These are phyloP conservation scores for Cossypha polioptera DNA, from an alignment of 2,797 vertebrate species.

Conservation along the genomic window DNA sequence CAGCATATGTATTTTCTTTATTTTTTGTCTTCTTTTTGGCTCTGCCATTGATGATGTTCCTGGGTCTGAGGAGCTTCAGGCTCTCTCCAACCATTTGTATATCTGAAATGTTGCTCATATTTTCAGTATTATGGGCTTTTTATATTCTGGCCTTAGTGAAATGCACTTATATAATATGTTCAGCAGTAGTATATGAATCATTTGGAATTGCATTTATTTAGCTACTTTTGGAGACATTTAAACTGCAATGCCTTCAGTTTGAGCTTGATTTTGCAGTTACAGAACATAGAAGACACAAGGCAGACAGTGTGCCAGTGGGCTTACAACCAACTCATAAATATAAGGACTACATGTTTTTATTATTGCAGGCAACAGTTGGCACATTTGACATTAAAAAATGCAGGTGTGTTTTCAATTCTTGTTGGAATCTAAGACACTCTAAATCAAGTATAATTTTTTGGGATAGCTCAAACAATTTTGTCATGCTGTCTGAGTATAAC, in stretches of 20 bases:
- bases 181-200: background rate
- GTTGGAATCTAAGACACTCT: background rate
- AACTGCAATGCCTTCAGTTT: background rate
- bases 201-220: background rate
- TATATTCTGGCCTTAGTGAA: background rate
- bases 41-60: background rate
- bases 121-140: background rate
- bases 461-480: background rate
- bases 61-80: background rate
- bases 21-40: background rate
- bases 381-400: background rate
- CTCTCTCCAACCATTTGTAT: background rate
- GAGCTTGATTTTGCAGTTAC: background rate
- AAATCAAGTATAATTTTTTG: background rate
- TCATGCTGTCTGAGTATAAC: background rate
- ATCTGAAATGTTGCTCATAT: background rate
- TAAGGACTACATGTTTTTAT: background rate
- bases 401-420: background rate
- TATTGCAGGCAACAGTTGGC: background rate
- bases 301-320: background rate
- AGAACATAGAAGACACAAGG: background rate
- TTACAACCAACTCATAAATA: background rate
- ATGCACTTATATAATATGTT: background rate
- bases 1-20: background rate
- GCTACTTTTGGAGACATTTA: background rate